Percentiles rank a stretch among this genome's conserved stretches.
Evolutionary conservation across 2,797 vertebrate genomes (phyloP).

Genomic region (Ficedula albicollis): DNA sequence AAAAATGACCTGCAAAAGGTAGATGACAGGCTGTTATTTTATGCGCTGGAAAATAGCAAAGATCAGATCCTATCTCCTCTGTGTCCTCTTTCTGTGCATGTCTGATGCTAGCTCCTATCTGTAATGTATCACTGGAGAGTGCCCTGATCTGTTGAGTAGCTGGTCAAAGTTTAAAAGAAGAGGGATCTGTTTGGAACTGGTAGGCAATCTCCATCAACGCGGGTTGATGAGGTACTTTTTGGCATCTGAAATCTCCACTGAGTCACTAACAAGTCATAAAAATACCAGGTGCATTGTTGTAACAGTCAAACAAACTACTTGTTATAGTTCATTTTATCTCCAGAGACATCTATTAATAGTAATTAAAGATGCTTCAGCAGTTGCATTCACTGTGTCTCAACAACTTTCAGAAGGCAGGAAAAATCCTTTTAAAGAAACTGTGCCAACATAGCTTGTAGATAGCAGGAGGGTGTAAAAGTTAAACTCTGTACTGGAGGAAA

Average conservation of each 20-base stretch:
- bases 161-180: slow-evolving; percentile 71
- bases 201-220: slow-evolving; percentile 55
- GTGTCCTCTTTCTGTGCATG: slow-evolving; percentile 22
- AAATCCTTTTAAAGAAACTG: slow-evolving; percentile 36
- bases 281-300: slow-evolving; percentile 60
- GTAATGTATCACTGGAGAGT: slow-evolving; percentile 29
- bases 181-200: slow-evolving; percentile 63
- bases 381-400: slow-evolving; percentile 62
- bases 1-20: slow-evolving; percentile 79
- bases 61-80: slow-evolving; percentile 62
- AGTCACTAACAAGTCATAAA: slow-evolving; percentile 70
- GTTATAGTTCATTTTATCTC: slow-evolving; percentile 70
- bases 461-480: slow-evolving; percentile 24
- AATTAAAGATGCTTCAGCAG: slow-evolving; percentile 75
- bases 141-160: slow-evolving; percentile 65
- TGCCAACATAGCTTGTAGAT: background rate
- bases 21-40: slow-evolving; percentile 80
- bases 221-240: slow-evolving; percentile 59
- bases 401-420: slow-evolving; percentile 58
- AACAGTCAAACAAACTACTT: slow-evolving; percentile 70
- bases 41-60: slow-evolving; percentile 75
- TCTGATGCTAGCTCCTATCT: slow-evolving; percentile 39
- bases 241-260: slow-evolving; percentile 38
- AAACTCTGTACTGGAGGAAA: background rate
- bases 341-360: slow-evolving; percentile 74